phyloP scores from a whole-genome alignment of 1,140 invertebrate species.

The Coelopa frigida region DNA sequence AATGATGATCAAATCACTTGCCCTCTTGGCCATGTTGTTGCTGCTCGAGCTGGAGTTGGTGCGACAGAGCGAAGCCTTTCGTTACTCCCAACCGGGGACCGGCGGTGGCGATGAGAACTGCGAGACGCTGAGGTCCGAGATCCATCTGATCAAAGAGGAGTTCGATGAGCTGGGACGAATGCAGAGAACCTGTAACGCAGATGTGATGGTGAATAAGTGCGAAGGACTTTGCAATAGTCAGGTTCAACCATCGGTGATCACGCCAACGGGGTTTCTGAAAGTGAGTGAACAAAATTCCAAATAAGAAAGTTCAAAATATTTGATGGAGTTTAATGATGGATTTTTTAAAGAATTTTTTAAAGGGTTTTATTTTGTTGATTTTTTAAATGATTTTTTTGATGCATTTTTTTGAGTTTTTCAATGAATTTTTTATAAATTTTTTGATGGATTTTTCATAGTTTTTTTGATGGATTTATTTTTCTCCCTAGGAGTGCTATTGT shows the following conservation, averaged over 20 bases:
- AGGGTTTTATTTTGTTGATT: no score
- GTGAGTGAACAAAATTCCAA: constrained; percentile 46
- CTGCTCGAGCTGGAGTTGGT: background rate
- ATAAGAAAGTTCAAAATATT: background rate
- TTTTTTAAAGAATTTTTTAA: constrained; percentile 9
- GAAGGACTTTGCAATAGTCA: constrained; percentile 85
- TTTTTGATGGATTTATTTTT: constrained; percentile 1
- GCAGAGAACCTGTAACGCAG: constrained; percentile 76
- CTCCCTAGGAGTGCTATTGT: constrained; percentile 78
- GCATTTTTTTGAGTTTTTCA: constrained; percentile 2
- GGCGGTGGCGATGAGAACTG: constrained; percentile 55
- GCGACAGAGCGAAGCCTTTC: constrained; percentile 19
- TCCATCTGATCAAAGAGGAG: constrained; percentile 80
- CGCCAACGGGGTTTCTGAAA: constrained; percentile 82
- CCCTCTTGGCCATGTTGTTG: background rate
- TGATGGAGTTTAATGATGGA: background rate
- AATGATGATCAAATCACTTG: background rate
- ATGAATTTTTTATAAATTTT: constrained; percentile 6
- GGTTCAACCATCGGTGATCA: constrained; percentile 80
- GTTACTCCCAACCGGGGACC: constrained; percentile 35
- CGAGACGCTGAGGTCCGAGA: constrained; percentile 70
- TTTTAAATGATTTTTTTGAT: background rate
- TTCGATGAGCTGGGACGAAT: constrained; percentile 74
- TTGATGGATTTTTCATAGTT: background rate
- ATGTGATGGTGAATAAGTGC: constrained; percentile 79